Evolutionary conservation across 1,140 invertebrate genomes (phyloP).

Genomic region (Magallana ariakensis): DNA sequence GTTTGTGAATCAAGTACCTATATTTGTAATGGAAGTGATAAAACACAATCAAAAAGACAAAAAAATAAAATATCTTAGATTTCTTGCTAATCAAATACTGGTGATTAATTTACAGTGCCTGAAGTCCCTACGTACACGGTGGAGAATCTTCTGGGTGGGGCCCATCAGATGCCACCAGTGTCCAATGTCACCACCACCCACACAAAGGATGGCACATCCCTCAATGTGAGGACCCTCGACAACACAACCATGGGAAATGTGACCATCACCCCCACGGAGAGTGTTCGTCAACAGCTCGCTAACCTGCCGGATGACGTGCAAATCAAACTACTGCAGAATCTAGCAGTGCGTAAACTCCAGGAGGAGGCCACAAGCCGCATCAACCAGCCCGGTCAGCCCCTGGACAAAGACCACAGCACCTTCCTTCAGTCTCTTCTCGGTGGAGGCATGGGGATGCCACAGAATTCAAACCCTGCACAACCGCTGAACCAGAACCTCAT

Average conservation of each 20-base stretch:
- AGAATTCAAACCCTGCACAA: background rate
- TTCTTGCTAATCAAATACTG: background rate
- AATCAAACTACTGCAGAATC: conserved; percentile 48
- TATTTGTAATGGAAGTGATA: too few relatives aligned
- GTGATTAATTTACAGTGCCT: background rate
- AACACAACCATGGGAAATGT: conserved; percentile 63
- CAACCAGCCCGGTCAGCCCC: conserved; percentile 43
- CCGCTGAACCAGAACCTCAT: background rate
- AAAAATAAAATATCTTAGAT: too few relatives aligned
- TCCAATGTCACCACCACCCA: conserved; percentile 41
- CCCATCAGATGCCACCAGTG: background rate
- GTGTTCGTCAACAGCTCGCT: conserved; percentile 44
- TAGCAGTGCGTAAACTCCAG: conserved; percentile 51
- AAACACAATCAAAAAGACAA: too few relatives aligned
- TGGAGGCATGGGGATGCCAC: background rate
- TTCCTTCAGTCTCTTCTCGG: background rate
- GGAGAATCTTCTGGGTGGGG: conserved; percentile 20
- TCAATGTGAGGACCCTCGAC: conserved; percentile 55
- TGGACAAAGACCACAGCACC: background rate
- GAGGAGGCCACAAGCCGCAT: conserved; percentile 48
- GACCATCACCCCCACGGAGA: conserved; percentile 49
- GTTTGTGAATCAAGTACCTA: too few relatives aligned
- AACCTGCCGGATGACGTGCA: conserved; percentile 48
- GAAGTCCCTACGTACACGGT: conserved; percentile 37
- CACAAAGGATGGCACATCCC: conserved; percentile 32